These are phyloP conservation scores for Lerista edwardsae DNA, from an alignment of 2,797 vertebrate genomes.

Conservation along the genomic window DNA sequence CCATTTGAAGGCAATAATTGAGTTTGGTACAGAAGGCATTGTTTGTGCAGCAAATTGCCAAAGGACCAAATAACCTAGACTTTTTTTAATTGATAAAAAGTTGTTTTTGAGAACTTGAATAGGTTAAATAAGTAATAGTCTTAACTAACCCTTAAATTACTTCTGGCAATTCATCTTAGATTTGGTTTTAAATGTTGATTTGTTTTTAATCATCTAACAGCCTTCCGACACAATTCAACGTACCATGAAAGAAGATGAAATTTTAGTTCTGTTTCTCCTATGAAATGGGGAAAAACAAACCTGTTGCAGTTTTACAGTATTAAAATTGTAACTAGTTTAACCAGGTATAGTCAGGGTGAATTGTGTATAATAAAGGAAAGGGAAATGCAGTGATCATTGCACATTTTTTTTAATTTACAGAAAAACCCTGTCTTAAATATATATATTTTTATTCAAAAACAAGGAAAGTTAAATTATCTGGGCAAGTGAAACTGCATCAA, in stretches of 20 bases:
- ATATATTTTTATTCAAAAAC: conserved; percentile 73
- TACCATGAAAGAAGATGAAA: conserved; percentile 73
- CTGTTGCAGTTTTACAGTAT: conserved; percentile 77
- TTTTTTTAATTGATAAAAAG: conserved; percentile 69
- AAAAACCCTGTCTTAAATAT: conserved; percentile 60
- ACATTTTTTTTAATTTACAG: conserved; percentile 57
- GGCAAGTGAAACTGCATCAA: conserved; percentile 53
- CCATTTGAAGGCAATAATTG: conserved; percentile 83
- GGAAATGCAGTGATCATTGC: conserved; percentile 60
- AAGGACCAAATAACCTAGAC: conserved; percentile 91
- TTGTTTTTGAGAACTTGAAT: conserved; percentile 76
- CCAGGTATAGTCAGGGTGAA: conserved; percentile 76
- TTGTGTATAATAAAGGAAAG: conserved; percentile 72
- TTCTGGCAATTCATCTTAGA: conserved; percentile 75
- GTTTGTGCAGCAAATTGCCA: conserved; percentile 84
- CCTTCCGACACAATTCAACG: conserved; percentile 74
- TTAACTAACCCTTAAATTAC: conserved; percentile 76
- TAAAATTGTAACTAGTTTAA: conserved; percentile 77
- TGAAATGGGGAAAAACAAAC: conserved; percentile 77
- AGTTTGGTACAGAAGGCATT: conserved; percentile 86
- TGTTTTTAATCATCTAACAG: conserved; percentile 72
- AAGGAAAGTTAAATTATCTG: conserved; percentile 40
- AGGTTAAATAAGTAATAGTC: conserved; percentile 72
- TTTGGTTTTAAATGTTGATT: conserved; percentile 74
- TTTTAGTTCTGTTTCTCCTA: conserved; percentile 79